Evolutionary conservation across 1,140 invertebrate species (phyloP).

Genomic region (Zaprionus lachaisei): DNA sequence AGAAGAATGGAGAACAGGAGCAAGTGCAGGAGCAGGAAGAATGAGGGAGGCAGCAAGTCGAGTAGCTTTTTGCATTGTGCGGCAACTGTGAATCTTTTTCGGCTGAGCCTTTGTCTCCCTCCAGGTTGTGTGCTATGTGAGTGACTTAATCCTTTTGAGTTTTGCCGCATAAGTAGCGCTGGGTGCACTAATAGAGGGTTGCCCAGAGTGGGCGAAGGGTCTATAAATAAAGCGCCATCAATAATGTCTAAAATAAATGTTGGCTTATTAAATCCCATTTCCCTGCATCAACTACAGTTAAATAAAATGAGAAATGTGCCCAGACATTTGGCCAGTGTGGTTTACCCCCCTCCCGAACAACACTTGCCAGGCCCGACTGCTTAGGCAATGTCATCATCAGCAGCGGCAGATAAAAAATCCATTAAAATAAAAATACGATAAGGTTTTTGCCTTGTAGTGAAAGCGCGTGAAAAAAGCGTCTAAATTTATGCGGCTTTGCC

Average conservation of each 20-base stretch:
- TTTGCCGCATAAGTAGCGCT: constrained; percentile 74
- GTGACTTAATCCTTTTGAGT: constrained; percentile 81
- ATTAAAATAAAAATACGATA: constrained; percentile 83
- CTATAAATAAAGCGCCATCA: constrained; percentile 75
- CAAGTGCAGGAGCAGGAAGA: background rate
- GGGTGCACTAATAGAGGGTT: background rate
- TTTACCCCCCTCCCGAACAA: background rate
- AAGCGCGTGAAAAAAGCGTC: constrained; percentile 78
- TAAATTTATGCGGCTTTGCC: constrained; percentile 81
- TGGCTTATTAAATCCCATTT: constrained; percentile 83
- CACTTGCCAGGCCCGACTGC: constrained; percentile 3
- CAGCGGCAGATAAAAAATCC: constrained; percentile 78
- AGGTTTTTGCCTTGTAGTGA: constrained; percentile 71
- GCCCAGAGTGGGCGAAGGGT: background rate
- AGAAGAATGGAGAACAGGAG: background rate
- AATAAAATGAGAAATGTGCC: constrained; percentile 75
- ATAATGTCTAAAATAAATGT: constrained; percentile 82
- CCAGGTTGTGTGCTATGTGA: constrained; percentile 20
- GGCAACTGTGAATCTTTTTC: constrained; percentile 71
- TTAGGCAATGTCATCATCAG: constrained; percentile 66
- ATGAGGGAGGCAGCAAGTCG: constrained; percentile 22
- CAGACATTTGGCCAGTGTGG: constrained; percentile 57
- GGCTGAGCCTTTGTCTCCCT: constrained; percentile 47
- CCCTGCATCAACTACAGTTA: constrained; percentile 74
- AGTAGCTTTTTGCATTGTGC: constrained; percentile 75